Conservation (phyloP, 2,888 invertebrate genomes). For the Schizotus pectinicornis region DNA sequence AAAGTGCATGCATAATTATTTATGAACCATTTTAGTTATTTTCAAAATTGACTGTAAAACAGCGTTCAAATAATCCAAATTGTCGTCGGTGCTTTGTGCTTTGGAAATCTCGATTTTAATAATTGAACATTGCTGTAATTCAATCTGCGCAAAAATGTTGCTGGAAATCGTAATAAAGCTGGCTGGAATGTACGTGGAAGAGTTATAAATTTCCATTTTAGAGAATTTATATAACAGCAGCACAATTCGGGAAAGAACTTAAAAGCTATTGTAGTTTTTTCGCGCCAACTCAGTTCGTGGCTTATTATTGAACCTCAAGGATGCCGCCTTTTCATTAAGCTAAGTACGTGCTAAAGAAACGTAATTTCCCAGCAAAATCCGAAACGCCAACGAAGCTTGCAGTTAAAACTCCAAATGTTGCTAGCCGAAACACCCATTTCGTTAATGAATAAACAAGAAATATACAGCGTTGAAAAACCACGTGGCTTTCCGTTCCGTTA, state of each 20-base stretch:
- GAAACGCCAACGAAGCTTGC: neutral
- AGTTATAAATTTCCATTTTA: no score
- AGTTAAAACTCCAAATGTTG: neutral
- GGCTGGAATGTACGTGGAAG: no score
- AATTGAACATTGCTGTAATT: no score
- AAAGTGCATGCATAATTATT: no score
- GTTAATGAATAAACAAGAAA: neutral
- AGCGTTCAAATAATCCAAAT: neutral
- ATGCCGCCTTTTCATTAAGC: slow-evolving; percentile 3
- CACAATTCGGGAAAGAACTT: neutral
- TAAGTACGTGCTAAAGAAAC: slow-evolving; percentile 5
- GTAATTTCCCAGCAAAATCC: neutral
- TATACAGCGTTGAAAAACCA: neutral
- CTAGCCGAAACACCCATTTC: neutral
- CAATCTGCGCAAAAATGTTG: no score
- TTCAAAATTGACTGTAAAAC: no score
- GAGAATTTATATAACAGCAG: no score
- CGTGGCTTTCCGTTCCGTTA: neutral
- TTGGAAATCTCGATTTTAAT: no score
- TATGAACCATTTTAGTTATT: no score
- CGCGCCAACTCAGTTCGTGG: neutral
- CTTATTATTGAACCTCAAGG: neutral
- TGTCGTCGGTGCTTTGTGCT: neutral
- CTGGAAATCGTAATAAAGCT: no score
- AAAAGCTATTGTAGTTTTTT: neutral